Evolutionary conservation across 23 tunicate genomes (phyloP), one percentile per base, ranked within the genome.

Genomic region (Botrylloides violaceus): DNA sequence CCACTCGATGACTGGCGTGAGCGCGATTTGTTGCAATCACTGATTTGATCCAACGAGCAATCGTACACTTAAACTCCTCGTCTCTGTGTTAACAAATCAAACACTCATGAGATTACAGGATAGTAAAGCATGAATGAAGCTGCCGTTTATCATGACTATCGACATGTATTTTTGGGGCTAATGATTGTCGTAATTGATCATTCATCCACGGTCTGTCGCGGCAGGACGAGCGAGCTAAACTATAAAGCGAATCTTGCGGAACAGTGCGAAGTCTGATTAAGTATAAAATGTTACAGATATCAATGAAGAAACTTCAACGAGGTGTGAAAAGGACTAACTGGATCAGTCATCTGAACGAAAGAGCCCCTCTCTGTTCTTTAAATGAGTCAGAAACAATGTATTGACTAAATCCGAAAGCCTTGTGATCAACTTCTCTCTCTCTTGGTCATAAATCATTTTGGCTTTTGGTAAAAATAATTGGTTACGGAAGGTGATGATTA

Each of bases 371-470:
- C 15, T 43, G 53, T 43, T 15, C 15, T 9, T 7, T 9, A 7
- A 15, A 43, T 43, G 53, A 43, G 53, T 43, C 53, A 43, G 53
- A 7, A 15, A 7, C 15, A 9, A 15, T 43, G n/a, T 43, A 43
- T 43, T 43, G 53, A 43, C 53, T 43, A 43, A 43, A 43, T 43
- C 53, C 53, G 53, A 43, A 43, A 43, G 53, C 15, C 53, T 43
- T 43, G 15, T 43, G 53, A 43, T 43, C 53, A 7, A 43, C 53
- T 43, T 43, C 9, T 9, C 53, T 43, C 53, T 43, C 53, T n/a
- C n/a, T n/a, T 15, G 53, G 53, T 15, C 53, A 43, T 43, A 43
- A 43, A 43, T 43, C 53, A 43, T 43, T 43, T 15, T 15, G 53
- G 15, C 12, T 43, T 9, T 43, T 43, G 53, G 12, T 43, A 9